These are phyloP conservation scores for Sphenodon punctatus DNA, from an alignment of 2,797 vertebrate genomes.

Conservation along the genomic window DNA sequence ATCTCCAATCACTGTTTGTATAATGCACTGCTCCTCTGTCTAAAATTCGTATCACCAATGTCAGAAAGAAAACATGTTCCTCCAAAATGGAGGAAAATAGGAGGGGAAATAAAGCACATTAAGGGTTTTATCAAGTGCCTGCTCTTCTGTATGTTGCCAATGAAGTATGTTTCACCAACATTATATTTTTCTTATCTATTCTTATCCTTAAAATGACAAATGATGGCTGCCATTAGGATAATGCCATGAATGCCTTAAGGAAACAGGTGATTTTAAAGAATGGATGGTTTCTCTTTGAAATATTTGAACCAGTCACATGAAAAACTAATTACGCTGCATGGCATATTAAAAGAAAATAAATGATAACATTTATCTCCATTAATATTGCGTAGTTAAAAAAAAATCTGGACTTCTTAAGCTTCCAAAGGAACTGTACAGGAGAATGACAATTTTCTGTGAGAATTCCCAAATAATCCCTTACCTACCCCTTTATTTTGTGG, in stretches of 20 bases:
- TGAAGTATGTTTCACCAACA: neutral
- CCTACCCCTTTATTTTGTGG: too few relatives aligned
- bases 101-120: neutral
- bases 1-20: neutral
- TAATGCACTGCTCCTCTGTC: neutral
- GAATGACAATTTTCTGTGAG: too few relatives aligned
- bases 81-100: neutral
- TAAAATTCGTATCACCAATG: neutral
- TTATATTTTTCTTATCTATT: neutral
- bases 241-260: neutral
- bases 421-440: too few relatives aligned
- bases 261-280: neutral
- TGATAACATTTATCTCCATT: neutral
- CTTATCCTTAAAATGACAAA: neutral
- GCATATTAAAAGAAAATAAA: neutral
- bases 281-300: fast-evolving
- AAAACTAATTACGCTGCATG: neutral
- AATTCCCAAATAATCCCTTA: too few relatives aligned
- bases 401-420: too few relatives aligned
- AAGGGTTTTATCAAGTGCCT: neutral
- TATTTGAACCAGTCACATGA: neutral
- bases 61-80: neutral
- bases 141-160: neutral
- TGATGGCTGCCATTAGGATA: neutral
- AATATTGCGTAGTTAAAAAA: neutral